Evolutionary conservation across 2,113 vertebrate genomes (phyloP), one percentile per base, ranked within the genome.

Genomic region (Anser cygnoides): DNA sequence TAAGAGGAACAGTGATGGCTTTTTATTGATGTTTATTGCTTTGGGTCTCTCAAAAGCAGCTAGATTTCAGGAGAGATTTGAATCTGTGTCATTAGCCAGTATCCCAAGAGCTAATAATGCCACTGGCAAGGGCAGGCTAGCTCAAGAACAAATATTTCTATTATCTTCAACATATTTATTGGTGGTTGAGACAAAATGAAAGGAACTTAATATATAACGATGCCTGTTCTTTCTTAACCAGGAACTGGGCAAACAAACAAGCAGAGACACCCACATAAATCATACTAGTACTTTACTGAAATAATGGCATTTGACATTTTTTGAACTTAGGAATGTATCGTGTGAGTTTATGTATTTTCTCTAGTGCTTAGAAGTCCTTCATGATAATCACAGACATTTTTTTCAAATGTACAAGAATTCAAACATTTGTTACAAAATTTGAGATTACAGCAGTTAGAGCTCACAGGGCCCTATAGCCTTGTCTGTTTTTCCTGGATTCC

Each of bases 71-170:
- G 33, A 68, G 43, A 89, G 17, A 84, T 89, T 93, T 93, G 61
- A 89, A 92, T 81, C 33, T 10, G 6, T 75, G 21, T 54, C 87
- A 50, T 59, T 93, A 89, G 61, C 43, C 89, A 72, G 43, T 68
- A 59, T 92, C 57, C 68, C 68, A 86, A 77, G 78, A 86, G 63
- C 46, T 83, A 63, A 74, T 71, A 89, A 62, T 62, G 75, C 78
- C 78, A 92, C 22, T 80, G 87, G 78, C 79, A 95, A 96, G 59
- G 88, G 50, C 87, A 92, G 59, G 14, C n/a, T 74, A 91, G n/a
- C 58, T 91, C 39, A 71, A 70, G 44, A 95, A 63, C 54, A 82
- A 8, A 20, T 66, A 23, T 41, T 79, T 65, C 76, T 63, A 65
- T 83, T 91, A 59, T 77, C 63, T 87, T 93, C 55, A 74, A 71